Evolutionary conservation across 2,797 vertebrate species (phyloP).

Genomic region (Avahi laniger): DNA sequence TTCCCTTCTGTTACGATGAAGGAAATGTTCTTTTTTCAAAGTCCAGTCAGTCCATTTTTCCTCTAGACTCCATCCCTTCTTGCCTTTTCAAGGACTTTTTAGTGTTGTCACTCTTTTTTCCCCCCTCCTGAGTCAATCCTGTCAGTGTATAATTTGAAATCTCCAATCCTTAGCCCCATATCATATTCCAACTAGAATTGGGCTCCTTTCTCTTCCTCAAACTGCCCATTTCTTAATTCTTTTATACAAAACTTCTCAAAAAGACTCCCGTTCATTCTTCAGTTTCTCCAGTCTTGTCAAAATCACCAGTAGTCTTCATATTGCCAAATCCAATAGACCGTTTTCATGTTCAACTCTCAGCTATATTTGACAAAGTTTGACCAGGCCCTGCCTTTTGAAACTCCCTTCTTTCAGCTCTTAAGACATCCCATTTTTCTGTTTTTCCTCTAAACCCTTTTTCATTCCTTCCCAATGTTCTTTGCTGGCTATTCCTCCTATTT

Average conservation of each 20-base stretch:
- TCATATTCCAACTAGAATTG: background rate
- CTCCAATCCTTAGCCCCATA: background rate
- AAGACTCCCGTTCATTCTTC: background rate
- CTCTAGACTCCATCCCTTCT: background rate
- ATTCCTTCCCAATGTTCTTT: background rate
- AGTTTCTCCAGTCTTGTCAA: background rate
- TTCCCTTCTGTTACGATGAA: background rate
- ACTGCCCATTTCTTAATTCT: background rate
- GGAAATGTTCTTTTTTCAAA: background rate
- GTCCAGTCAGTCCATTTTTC: background rate
- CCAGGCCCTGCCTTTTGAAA: background rate
- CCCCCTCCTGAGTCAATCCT: background rate
- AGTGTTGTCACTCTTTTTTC: background rate
- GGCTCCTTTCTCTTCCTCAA: background rate
- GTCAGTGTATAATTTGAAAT: background rate
- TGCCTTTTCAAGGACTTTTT: background rate
- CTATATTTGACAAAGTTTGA: background rate
- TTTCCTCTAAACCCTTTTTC: background rate
- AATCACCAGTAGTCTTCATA: background rate
- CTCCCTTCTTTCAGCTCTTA: background rate
- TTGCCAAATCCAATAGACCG: background rate
- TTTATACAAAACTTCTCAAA: background rate
- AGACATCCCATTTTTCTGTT: background rate
- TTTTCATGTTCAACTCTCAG: background rate
- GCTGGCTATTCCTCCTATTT: background rate